A percentile compares a stretch with the other conserved stretches of the same genome.
phyloP scores from a whole-genome alignment of 2,797 vertebrate genomes.

The Lutjanus argentimaculatus region DNA sequence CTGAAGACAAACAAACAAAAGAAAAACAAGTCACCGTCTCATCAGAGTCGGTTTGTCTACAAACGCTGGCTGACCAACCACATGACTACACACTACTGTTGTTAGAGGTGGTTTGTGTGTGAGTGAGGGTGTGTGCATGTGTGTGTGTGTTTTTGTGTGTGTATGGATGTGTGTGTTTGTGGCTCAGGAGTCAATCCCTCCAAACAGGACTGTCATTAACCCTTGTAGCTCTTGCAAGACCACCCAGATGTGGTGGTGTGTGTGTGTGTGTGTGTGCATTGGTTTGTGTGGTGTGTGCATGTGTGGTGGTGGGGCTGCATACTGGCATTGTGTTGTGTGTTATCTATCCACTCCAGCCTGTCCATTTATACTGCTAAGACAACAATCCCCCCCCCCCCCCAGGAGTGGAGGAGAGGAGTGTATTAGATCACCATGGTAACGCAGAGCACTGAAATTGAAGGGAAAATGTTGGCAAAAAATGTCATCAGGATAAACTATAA shows the following conservation, averaged over 20 bases:
- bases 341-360: conserved; percentile 73
- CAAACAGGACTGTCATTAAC: conserved; percentile 75
- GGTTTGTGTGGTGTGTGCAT: conserved; percentile 53
- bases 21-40: background rate
- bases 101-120: conserved; percentile 10
- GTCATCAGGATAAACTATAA: background rate
- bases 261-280: conserved; percentile 41
- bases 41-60: conserved; percentile 1
- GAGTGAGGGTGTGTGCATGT: conserved; percentile 24
- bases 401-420: conserved; percentile 20
- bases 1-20: conserved; percentile 16
- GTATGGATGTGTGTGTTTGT: conserved; percentile 44
- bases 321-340: conserved; percentile 65
- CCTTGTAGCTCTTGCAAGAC: conserved; percentile 70
- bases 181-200: conserved; percentile 57
- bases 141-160: conserved; percentile 16
- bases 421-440: conserved; percentile 33
- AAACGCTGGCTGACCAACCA: conserved; percentile 12
- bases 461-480: background rate
- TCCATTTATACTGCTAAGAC: conserved; percentile 62
- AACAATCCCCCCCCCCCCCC: conserved; percentile 40
- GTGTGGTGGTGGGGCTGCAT: conserved; percentile 71
- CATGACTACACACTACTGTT: conserved; percentile 25
- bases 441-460: background rate
- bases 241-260: conserved; percentile 74